phyloP scores from a whole-genome alignment of 2,888 invertebrate species.

The Drosophila acutilabella region DNA sequence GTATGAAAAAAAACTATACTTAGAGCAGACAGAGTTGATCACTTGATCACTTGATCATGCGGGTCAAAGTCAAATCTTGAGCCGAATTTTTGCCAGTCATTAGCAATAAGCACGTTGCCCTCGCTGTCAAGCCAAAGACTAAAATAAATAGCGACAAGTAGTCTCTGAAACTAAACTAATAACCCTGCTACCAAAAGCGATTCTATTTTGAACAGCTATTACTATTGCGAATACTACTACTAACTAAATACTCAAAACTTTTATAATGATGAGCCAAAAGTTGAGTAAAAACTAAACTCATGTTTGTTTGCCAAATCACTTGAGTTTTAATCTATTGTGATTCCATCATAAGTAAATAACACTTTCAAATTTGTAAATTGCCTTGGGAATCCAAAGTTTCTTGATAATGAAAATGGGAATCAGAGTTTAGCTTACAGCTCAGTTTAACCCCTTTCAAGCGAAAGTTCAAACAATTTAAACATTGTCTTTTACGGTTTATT shows the following conservation, averaged over 20 bases:
- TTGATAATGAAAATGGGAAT: slow-evolving; percentile 1
- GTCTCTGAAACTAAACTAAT: slow-evolving; percentile 42
- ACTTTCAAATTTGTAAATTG: slow-evolving; percentile 24
- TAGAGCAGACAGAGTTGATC: slow-evolving; percentile 53
- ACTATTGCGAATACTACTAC: background rate
- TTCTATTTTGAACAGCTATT: slow-evolving; percentile 12
- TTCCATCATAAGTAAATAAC: slow-evolving; percentile 5
- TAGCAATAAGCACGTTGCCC: slow-evolving; percentile 56
- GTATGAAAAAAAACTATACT: slow-evolving; percentile 5
- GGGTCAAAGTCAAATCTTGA: slow-evolving; percentile 76
- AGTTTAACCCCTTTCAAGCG: background rate
- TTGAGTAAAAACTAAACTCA: slow-evolving; percentile 13
- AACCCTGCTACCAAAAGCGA: slow-evolving; percentile 26
- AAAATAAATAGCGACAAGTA: slow-evolving; percentile 27
- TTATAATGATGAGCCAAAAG: slow-evolving; percentile 25
- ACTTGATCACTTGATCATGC: slow-evolving; percentile 57
- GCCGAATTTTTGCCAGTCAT: slow-evolving; percentile 68
- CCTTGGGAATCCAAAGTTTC: slow-evolving; percentile 10
- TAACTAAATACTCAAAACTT: background rate
- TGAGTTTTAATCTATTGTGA: slow-evolving; percentile 1
- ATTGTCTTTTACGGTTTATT: slow-evolving; percentile 49
- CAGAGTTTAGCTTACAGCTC: background rate
- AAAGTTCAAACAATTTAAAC: slow-evolving; percentile 1
- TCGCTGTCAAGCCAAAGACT: slow-evolving; percentile 52
- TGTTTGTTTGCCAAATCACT: slow-evolving; percentile 20